These are phyloP conservation scores for Xanthia togata DNA, from an alignment of 2,888 invertebrate genomes.

Conservation along the genomic window DNA sequence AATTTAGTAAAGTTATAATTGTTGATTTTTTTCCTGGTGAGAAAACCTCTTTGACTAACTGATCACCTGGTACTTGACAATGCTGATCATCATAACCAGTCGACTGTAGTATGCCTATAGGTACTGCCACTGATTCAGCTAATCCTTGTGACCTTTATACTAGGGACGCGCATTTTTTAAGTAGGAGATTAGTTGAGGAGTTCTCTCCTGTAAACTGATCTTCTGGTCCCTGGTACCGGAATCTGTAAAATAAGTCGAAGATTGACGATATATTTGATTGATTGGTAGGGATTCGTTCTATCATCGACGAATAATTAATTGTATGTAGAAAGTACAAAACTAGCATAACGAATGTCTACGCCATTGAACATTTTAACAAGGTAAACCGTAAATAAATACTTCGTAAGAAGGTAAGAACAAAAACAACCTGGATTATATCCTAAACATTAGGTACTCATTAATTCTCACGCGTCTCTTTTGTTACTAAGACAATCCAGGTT, in stretches of 20 bases:
- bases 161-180: constrained; percentile 88
- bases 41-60: not conserved
- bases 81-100: constrained; percentile 94
- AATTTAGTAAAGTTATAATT: not conserved
- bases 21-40: not conserved
- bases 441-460: constrained; percentile 14
- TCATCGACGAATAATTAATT: no score
- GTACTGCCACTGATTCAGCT: constrained; percentile 95
- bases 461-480: constrained; percentile 15
- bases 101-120: constrained; percentile 94
- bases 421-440: not conserved
- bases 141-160: constrained; percentile 91
- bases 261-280: not conserved
- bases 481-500: not conserved
- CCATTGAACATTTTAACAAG: not conserved
- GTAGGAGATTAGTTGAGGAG: not conserved
- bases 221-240: not conserved
- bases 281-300: no score
- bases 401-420: not conserved
- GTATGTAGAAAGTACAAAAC: no score
- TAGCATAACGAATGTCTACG: not conserved
- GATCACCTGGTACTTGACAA: constrained; percentile 3
- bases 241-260: not conserved
- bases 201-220: not conserved
- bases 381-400: not conserved